Percentiles rank a stretch among this genome's conserved stretches.
Evolutionary conservation across 2,113 vertebrate genomes (phyloP).

Genomic region (Dipodomys spectabilis): DNA sequence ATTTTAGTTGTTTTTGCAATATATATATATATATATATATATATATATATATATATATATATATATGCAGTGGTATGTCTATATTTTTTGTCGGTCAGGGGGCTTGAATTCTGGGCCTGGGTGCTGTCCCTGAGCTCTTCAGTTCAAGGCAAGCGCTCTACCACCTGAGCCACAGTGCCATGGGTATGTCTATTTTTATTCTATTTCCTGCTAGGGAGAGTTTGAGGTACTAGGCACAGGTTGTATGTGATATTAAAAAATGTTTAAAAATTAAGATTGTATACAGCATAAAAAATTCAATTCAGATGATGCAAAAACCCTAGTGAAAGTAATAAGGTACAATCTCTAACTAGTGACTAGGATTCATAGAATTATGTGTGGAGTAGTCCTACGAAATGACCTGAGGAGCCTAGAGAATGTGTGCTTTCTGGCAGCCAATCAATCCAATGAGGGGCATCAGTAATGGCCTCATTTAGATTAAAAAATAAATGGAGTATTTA

Average conservation of each 20-base stretch:
- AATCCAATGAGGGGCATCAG: neutral
- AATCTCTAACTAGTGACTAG: neutral
- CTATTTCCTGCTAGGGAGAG: neutral
- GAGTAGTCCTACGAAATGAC: neutral
- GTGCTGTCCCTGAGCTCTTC: no score
- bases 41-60: no score
- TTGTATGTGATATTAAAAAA: no score
- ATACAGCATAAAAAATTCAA: neutral
- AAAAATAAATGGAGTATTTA: neutral
- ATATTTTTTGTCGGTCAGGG: no score
- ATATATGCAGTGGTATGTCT: no score
- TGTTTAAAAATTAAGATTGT: no score
- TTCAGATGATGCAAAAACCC: conserved; percentile 8
- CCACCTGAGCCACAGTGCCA: no score
- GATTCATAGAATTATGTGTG: neutral
- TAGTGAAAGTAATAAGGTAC: neutral
- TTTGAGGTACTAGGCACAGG: neutral
- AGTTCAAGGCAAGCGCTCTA: no score
- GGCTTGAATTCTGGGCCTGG: no score
- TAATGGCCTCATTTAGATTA: neutral
- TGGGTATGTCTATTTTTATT: neutral
- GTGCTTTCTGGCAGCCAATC: neutral
- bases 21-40: neutral
- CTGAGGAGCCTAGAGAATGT: neutral
- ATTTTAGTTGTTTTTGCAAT: neutral